Base-by-base conservation (phyloP, 2,888 invertebrate genomes). In the Tenthredo mesomela region DNA sequence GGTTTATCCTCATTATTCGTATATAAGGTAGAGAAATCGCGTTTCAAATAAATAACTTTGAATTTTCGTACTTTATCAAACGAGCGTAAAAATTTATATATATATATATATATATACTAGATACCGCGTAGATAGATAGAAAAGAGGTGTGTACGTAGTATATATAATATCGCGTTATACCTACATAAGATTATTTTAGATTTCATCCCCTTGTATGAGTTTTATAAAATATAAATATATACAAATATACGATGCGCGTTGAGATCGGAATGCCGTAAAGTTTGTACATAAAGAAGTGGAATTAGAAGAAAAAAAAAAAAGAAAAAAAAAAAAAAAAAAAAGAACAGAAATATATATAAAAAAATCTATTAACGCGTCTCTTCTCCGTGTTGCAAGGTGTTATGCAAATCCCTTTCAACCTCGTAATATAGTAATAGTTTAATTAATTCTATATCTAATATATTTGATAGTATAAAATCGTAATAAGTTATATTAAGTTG, bases 371-470 rank as follows among this genome's bases (percentile, higher is more conserved):
- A 21, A 37, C 47, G 12, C 75, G n/a, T 25, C 37, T 25, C 37
- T 47, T 75, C 25, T 21, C 61, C 9, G 21, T 37, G 37, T 37
- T 37, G 21, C 61, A 61, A 61, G 61, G 61, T 61, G 61, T 61
- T 61, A 61, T 61, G 61, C 61, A 25, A 61, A 61, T 61, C 61
- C 61, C 61, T 61, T 21, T 21, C 70, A 40, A n/a, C 70, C n/a
- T 71, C 70, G 70, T 40, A n/a, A n/a, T n/a, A 2, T 29, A 29
- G 29, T 29, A 29, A 29, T 70, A 47, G 3, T 37, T 29, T 37
- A 37, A n/a, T 33, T 7, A 71, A 71, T 37, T 71, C 70, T 15
- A 43, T 40, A 47, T 61, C 25, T 61, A n/a, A 54, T 54, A 54
- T n/a, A n/a, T 54, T n/a, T 54, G 2, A 29, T 6, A n/a, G 29